Percentiles rank a stretch among this genome's conserved stretches.
phyloP scores from a whole-genome alignment of 92 coral and sea anemone genomes.

The Epizoanthus rinbou region DNA sequence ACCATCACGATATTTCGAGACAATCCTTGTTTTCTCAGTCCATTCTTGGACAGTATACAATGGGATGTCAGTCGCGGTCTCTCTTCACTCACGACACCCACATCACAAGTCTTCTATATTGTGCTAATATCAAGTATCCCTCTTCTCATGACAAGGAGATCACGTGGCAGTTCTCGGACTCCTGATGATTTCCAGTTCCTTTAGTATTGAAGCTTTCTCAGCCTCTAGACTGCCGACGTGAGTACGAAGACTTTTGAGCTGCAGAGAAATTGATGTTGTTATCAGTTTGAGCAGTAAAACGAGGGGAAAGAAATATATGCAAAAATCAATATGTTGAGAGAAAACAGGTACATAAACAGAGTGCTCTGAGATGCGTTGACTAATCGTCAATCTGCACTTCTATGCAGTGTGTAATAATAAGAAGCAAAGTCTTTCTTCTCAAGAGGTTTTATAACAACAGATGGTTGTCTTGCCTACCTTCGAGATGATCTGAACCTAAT shows the following conservation, averaged over 20 bases:
- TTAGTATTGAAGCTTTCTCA: conserved; percentile 88
- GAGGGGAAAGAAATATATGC: not conserved
- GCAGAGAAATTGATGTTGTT: not conserved
- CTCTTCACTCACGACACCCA: not conserved
- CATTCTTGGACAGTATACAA: not conserved
- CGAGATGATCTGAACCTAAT: no score
- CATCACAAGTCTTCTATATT: not conserved
- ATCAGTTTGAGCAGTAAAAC: no score
- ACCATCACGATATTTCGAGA: no score
- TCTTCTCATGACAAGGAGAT: not conserved
- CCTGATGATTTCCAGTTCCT: conserved; percentile 73
- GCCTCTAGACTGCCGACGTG: conserved; percentile 96
- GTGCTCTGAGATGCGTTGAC: no score
- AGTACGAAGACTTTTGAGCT: conserved; percentile 75
- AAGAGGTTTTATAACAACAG: no score
- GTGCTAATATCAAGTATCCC: not conserved
- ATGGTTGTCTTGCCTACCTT: no score
- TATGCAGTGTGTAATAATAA: no score
- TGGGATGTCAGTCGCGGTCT: not conserved
- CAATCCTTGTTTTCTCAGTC: no score
- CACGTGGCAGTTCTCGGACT: conserved; percentile 28
- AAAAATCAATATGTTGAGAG: not conserved
- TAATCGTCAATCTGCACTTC: no score
- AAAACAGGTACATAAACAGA: no score
- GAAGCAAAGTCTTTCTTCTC: no score